Percentiles rank a stretch among this genome's conserved stretches.
Evolutionary conservation across 1,140 invertebrate genomes (phyloP).

Genomic region (Branchinecta lindahli): DNA sequence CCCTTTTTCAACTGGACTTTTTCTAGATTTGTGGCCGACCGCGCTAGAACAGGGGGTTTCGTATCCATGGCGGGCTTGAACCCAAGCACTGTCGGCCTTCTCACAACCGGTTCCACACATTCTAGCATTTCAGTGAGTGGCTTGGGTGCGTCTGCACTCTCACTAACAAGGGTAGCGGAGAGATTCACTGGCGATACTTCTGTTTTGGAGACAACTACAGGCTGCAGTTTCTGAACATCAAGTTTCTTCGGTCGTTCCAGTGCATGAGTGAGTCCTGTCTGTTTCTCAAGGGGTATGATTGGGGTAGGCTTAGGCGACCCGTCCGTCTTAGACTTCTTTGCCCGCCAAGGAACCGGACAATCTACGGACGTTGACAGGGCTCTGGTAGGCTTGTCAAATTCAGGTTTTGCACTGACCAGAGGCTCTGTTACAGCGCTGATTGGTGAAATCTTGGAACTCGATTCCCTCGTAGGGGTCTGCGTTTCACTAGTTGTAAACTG

Average conservation of each 20-base stretch:
- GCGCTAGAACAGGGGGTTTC: neutral
- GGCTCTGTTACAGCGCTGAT: neutral
- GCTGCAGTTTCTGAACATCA: neutral
- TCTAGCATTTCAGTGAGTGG: neutral
- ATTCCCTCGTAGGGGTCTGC: neutral
- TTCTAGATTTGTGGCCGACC: neutral
- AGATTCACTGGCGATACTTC: neutral
- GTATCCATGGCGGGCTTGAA: neutral
- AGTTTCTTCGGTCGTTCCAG: neutral
- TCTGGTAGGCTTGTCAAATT: neutral
- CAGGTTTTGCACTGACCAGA: neutral
- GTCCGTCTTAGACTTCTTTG: neutral
- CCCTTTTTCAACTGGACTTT: neutral
- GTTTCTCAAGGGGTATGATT: neutral
- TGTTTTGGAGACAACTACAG: neutral
- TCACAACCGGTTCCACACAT: neutral
- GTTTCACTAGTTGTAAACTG: neutral
- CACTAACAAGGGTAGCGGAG: neutral
- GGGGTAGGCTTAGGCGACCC: neutral
- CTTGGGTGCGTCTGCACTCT: neutral
- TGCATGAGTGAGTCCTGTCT: neutral
- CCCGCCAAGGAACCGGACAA: neutral
- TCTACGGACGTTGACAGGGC: neutral
- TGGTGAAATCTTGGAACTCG: neutral
- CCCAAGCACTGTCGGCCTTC: neutral